Evolutionary conservation across 2,113 vertebrate genomes (phyloP).

Genomic region (Dascyllus trimaculatus): DNA sequence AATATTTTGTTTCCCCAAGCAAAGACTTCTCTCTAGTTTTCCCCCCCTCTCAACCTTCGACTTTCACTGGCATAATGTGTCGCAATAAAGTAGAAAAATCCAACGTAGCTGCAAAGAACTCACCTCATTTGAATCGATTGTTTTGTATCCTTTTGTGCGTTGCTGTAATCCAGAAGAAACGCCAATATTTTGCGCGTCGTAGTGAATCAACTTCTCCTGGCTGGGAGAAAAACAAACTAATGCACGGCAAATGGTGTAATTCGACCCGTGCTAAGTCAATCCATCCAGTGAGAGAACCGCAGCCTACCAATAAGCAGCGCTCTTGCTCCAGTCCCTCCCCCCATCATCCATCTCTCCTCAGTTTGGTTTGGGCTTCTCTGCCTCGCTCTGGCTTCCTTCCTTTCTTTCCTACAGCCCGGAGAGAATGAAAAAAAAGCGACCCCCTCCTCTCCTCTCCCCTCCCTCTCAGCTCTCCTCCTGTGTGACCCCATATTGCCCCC

Average conservation of each 20-base stretch:
- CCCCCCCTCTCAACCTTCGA: slow-evolving; percentile 10
- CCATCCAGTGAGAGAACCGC: slow-evolving; percentile 77
- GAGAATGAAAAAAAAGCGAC: slow-evolving; percentile 58
- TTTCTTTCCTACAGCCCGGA: slow-evolving; percentile 72
- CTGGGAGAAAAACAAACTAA: slow-evolving; percentile 89
- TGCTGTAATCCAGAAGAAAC: slow-evolving; percentile 61
- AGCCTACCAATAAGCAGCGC: slow-evolving; percentile 82
- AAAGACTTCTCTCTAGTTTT: slow-evolving; percentile 64
- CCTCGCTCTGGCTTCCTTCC: slow-evolving; percentile 75
- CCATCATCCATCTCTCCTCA: slow-evolving; percentile 69
- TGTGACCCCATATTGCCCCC: slow-evolving; percentile 77
- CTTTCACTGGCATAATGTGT: slow-evolving; percentile 58
- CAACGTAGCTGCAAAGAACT: slow-evolving; percentile 71
- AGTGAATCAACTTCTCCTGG: slow-evolving; percentile 77
- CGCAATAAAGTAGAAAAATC: slow-evolving; percentile 52
- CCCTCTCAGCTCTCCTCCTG: slow-evolving; percentile 54
- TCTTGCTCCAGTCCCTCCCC: slow-evolving; percentile 83
- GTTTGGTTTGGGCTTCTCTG: slow-evolving; percentile 75
- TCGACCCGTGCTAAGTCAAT: slow-evolving; percentile 89
- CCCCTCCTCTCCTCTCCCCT: slow-evolving; percentile 32
- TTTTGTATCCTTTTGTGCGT: slow-evolving; percentile 66
- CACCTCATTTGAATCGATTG: slow-evolving; percentile 83
- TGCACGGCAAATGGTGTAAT: slow-evolving; percentile 89
- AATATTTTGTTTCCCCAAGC: slow-evolving; percentile 51
- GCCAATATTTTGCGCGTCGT: slow-evolving; percentile 51